Evolutionary conservation across 1,140 invertebrate species (phyloP).

Genomic region (Macrotrachela quadricornifera): DNA sequence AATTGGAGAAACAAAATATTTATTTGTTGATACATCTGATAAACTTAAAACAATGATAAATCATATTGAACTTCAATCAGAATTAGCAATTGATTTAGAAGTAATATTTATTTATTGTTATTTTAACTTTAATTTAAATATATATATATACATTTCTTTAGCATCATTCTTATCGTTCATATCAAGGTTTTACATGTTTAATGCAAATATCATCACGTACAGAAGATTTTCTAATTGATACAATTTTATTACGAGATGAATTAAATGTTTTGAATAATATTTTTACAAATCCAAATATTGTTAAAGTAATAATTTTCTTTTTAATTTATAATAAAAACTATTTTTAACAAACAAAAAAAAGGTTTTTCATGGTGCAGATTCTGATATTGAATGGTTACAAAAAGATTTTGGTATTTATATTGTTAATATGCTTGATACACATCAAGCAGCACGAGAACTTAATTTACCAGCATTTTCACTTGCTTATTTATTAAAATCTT

Average conservation of each 20-base stretch:
- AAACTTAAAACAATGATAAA: constrained; percentile 44
- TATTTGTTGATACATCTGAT: constrained; percentile 43
- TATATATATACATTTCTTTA: constrained; percentile 60
- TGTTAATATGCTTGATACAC: constrained; percentile 94
- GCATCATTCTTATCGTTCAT: constrained; percentile 60
- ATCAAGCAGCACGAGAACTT: constrained; percentile 56
- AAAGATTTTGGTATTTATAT: constrained; percentile 79
- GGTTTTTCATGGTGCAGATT: constrained; percentile 63
- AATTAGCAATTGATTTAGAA: too few relatives aligned
- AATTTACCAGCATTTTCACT: constrained; percentile 47
- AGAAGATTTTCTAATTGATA: constrained; percentile 75
- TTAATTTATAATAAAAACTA: too few relatives aligned
- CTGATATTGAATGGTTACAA: constrained; percentile 78
- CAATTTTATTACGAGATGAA: constrained; percentile 54
- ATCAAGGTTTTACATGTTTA: constrained; percentile 62
- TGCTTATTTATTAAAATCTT: constrained; percentile 51
- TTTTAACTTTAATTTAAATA: too few relatives aligned
- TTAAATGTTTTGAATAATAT: constrained; percentile 64
- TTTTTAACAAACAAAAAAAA: too few relatives aligned
- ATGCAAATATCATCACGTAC: constrained; percentile 73
- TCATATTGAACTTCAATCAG: constrained; percentile 32
- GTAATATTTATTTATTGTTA: constrained; percentile 26
- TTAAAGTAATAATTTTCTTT: too few relatives aligned
- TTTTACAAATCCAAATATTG: constrained; percentile 66
- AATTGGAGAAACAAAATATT: constrained; percentile 39